Conservation (phyloP, 2,888 invertebrate species). For the Sphinx pinastri region DNA sequence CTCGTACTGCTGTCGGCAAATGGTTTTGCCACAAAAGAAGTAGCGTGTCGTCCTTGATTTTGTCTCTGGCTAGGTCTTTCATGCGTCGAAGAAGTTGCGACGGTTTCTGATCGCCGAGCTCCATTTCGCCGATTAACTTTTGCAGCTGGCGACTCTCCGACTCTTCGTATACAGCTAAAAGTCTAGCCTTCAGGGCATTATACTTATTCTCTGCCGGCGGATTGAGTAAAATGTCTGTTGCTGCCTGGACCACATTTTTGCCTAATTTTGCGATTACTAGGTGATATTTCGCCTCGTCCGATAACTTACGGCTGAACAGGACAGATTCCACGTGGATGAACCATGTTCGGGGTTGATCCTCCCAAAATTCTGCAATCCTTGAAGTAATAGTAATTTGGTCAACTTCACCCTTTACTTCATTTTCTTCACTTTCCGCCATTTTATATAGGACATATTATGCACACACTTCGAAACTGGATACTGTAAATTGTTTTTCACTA, state of each 20-base stretch:
- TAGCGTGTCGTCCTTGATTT: constrained; percentile 26
- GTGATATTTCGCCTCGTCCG: constrained; percentile 35
- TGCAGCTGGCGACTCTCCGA: constrained; percentile 30
- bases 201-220: constrained; percentile 36
- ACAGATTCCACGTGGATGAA: constrained; percentile 36
- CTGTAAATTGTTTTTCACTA: too few relatives aligned
- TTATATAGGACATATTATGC: too few relatives aligned
- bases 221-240: constrained; percentile 35
- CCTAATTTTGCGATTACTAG: constrained; percentile 35
- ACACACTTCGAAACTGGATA: too few relatives aligned
- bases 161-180: too few relatives aligned
- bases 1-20: constrained; percentile 28
- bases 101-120: constrained; percentile 34
- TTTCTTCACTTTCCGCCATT: too few relatives aligned
- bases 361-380: constrained; percentile 36
- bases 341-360: constrained; percentile 38
- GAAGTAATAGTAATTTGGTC: constrained; percentile 1
- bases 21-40: constrained; percentile 27
- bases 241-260: constrained; percentile 37
- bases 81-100: constrained; percentile 35
- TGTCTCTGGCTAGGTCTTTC: constrained; percentile 31
- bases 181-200: constrained; percentile 27
- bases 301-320: constrained; percentile 31
- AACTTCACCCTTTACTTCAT: too few relatives aligned
- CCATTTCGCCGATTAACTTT: constrained; percentile 33